Base-by-base conservation (phyloP, 1,140 invertebrate species). In the Bombus affinis region DNA sequence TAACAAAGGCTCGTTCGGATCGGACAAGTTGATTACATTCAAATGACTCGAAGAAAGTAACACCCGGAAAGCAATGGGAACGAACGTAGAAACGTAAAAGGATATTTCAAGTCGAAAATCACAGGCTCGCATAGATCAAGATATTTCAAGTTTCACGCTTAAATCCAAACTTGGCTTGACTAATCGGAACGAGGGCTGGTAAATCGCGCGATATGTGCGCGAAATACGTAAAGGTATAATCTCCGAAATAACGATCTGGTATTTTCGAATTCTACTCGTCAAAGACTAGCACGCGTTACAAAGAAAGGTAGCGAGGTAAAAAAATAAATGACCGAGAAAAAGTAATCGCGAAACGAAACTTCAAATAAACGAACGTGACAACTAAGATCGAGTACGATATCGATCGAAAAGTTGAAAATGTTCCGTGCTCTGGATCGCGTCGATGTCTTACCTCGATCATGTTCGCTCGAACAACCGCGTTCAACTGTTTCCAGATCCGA, bases 361-460 rank as follows among this genome's bases (percentile, higher is more conserved):
- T 28, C 5, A 47, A 65, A 65, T 0, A 12, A 15, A 13, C 62
- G 2, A 66, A 2, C 65, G 9, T 13, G 62, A 15, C 28, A 32
- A 65, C 62, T 0, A 66, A 13, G 9, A 12, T 4, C 65, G 15
- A 35, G 6, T 35, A 57, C 3, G 0, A 53, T 53, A 53, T 53
- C 2, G 44, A 57, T 39, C 0, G 10, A 35, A 57, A 32, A 8
- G 10, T n/a, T 39, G 32, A 5, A 13, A 37, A 13, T 6, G 53
- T 5, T 13, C 0, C 8, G 5, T 9, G 12, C 5, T 65, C 37
- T 22, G 3, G 22, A 3, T 28, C 25, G 13, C 10, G 8, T 12
- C 39, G 42, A n/a, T 59, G 59, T 79, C 93, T 93, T 91, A 94
- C 94, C 93, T 93, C 86, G 90, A 92, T 91, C 94, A 94, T 94